Evolutionary conservation across 2,113 vertebrate genomes (phyloP).

Genomic region (Sclerurus mexicanus): DNA sequence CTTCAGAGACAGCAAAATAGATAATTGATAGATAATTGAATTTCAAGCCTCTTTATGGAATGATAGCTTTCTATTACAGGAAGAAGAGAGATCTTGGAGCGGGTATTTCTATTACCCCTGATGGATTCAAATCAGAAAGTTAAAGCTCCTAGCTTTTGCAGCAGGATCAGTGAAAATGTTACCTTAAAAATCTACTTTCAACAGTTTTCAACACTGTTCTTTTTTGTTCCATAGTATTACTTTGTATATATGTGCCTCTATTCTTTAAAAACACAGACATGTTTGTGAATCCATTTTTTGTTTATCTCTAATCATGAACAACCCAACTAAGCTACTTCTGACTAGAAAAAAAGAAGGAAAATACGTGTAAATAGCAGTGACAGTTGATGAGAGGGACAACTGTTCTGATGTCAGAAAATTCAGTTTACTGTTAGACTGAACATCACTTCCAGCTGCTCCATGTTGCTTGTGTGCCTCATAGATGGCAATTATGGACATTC

Average conservation of each 20-base stretch:
- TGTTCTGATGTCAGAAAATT: background rate
- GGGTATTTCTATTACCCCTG: background rate
- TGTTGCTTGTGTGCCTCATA: background rate
- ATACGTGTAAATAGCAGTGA: background rate
- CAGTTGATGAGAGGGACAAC: background rate
- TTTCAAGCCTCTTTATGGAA: background rate
- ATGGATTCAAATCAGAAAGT: background rate
- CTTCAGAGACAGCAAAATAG: background rate
- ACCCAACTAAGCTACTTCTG: background rate
- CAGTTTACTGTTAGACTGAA: background rate
- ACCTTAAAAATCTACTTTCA: background rate
- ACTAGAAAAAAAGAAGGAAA: background rate
- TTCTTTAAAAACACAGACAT: background rate
- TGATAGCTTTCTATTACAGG: background rate
- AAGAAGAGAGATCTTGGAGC: background rate
- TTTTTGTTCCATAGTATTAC: background rate
- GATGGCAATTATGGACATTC: slow-evolving; percentile 46
- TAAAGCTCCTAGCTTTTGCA: background rate
- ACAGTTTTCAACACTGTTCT: background rate
- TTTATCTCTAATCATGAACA: background rate
- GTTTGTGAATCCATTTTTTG: background rate
- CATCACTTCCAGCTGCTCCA: slow-evolving; percentile 32
- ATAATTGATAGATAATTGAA: background rate
- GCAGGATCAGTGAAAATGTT: background rate
- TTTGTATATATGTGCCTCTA: background rate